These are phyloP conservation scores for Agrotis clavis DNA, from an alignment of 2,888 invertebrate genomes.

Conservation along the genomic window DNA sequence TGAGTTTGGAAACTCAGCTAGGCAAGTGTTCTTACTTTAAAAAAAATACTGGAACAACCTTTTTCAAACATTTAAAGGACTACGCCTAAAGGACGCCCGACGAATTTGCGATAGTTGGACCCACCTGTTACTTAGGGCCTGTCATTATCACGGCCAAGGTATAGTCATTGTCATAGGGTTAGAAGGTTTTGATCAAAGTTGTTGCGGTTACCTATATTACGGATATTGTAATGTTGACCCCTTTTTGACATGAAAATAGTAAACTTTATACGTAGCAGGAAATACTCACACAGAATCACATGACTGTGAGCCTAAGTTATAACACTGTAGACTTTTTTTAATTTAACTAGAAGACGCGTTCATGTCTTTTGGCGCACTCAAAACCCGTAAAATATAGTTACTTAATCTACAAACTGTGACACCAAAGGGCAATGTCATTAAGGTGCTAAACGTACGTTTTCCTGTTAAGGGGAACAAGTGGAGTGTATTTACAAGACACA, in stretches of 20 bases:
- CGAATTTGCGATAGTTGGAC: slow-evolving; percentile 56
- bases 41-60: slow-evolving; percentile 8
- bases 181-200: slow-evolving; percentile 51
- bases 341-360: background rate
- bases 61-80: slow-evolving; percentile 21
- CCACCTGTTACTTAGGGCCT: slow-evolving; percentile 61
- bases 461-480: slow-evolving; percentile 45
- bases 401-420: background rate
- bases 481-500: slow-evolving; percentile 65
- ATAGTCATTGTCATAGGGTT: slow-evolving; percentile 51
- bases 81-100: slow-evolving; percentile 32
- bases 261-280: background rate
- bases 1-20: background rate
- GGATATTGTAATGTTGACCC: slow-evolving; percentile 30
- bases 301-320: background rate
- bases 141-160: slow-evolving; percentile 45
- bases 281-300: background rate
- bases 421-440: slow-evolving; percentile 22
- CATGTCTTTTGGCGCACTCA: background rate
- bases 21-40: background rate
- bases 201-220: slow-evolving; percentile 28
- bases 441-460: slow-evolving; percentile 48
- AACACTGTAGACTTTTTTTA: background rate
- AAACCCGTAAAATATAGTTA: background rate
- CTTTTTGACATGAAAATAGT: slow-evolving; percentile 4